Evolutionary conservation across 2,888 invertebrate species (phyloP), one percentile per base, ranked within the genome.

Genomic region (Yponomeuta plumbellus): DNA sequence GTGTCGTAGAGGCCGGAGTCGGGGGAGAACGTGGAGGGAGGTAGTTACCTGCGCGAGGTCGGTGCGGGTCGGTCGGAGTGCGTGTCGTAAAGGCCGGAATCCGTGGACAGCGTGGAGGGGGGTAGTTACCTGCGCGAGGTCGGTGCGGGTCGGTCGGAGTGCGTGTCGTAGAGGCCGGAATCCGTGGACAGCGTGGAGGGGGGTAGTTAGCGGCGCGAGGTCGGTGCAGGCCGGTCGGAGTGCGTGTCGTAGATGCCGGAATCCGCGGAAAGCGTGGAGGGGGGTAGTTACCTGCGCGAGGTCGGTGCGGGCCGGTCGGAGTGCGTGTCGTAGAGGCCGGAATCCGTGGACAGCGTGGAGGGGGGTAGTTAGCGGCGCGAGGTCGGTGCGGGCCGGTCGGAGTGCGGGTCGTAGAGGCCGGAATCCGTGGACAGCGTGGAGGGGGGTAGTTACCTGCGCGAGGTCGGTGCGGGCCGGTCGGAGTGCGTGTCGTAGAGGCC

Each of bases 401-500:
- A 10, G 22, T 59, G 59, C 22, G 59, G 21, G 22, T 59, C n/a
- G 59, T 59, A 20, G 21, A 20, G 22, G 21, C 11, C 21, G 56
- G 56, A 56, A 57, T 57, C 5, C n/a, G 21, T 20, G 58, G 2
- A 10, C 10, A 22, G 20, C 1, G 58, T 11, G 22, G 4, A 13
- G 11, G 44, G 4, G 13, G 44, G 11, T 1, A 6, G 11, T 13
- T 13, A 44, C 44, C 44, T 44, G 44, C 44, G 44, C 13, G 44
- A 44, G 44, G 44, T 1, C 4, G 44, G 17, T 17, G 44, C 44
- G 44, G 34, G 34, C 8, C 44, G 44, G 6, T 52, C 44, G 64
- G 93, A 91, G 44, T 52, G 44, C 44, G 23, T 52, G 44, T 52
- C 21, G 80, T 93, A 95, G 84, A 95, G 96, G 5, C 96, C 96